Conservation (phyloP, 2,888 invertebrate genomes). For the Junonia oenone region DNA sequence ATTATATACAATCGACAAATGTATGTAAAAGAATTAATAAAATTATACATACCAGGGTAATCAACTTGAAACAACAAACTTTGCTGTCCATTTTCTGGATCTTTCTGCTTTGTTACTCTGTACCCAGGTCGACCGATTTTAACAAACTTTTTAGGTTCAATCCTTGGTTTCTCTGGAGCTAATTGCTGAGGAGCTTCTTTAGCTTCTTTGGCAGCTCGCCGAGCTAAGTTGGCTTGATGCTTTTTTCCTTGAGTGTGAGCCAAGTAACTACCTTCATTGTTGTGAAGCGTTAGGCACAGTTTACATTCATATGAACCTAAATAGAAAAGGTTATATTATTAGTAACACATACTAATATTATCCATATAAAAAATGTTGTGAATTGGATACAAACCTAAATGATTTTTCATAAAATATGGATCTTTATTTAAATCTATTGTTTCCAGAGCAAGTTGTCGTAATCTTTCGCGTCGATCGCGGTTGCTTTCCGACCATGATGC, state of each 20-base stretch:
- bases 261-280: slow-evolving; percentile 99
- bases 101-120: slow-evolving; percentile 98
- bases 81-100: slow-evolving; percentile 96
- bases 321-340: neutral
- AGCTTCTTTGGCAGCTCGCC: slow-evolving; percentile 98
- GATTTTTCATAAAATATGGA: slow-evolving; percentile 99
- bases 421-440: slow-evolving; percentile 99
- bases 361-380: neutral
- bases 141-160: slow-evolving; percentile 99
- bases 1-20: neutral
- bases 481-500: slow-evolving; percentile 99
- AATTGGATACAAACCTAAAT: slow-evolving; percentile 83
- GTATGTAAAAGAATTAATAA: neutral
- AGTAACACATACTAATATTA: neutral
- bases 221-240: slow-evolving; percentile 98
- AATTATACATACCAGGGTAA: slow-evolving; percentile 83
- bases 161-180: slow-evolving; percentile 96
- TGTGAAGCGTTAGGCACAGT: slow-evolving; percentile 97
- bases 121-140: slow-evolving; percentile 99
- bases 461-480: slow-evolving; percentile 95
- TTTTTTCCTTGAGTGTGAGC: slow-evolving; percentile 99
- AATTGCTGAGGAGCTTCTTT: slow-evolving; percentile 97
- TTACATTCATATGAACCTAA: slow-evolving; percentile 98
- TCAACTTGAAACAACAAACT: slow-evolving; percentile 98
- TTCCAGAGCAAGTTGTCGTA: slow-evolving; percentile 97